phyloP scores from a whole-genome alignment of 2,797 vertebrate species.

The Poeciliopsis gracilis region DNA sequence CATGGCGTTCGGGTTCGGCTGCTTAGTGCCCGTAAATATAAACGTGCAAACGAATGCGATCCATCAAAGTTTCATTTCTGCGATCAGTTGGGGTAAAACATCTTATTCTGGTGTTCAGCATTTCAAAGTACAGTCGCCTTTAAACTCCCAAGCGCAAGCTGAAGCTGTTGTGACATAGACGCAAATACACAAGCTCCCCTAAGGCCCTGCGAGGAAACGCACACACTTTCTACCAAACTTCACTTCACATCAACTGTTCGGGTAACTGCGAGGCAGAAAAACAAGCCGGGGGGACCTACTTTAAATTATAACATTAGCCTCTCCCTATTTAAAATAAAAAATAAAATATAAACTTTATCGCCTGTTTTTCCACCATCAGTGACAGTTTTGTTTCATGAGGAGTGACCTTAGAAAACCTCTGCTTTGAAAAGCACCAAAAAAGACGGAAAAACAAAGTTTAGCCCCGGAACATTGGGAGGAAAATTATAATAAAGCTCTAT shows the following conservation, averaged over 20 bases:
- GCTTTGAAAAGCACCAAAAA: conserved; percentile 36
- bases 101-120: conserved; percentile 59
- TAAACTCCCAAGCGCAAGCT: conserved; percentile 62
- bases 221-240: conserved; percentile 44
- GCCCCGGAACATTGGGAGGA: conserved; percentile 10
- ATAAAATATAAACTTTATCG: conserved; percentile 23
- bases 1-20: neutral
- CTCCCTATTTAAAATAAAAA: conserved; percentile 21
- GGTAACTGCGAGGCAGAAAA: conserved; percentile 47
- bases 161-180: conserved; percentile 52
- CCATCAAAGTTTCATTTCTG: conserved; percentile 51
- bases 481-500: neutral
- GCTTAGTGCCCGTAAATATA: neutral
- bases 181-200: conserved; percentile 45
- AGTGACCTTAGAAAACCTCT: conserved; percentile 50
- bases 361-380: conserved; percentile 44
- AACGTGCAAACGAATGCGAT: neutral
- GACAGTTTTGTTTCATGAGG: conserved; percentile 53
- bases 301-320: conserved; percentile 47
- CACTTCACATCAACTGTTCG: conserved; percentile 50
- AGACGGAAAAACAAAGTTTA: neutral
- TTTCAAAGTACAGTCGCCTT: conserved; percentile 71
- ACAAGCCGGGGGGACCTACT: conserved; percentile 51
- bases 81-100: conserved; percentile 50
- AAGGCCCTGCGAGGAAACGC: conserved; percentile 41